Evolutionary conservation across 2,113 vertebrate genomes (phyloP).

Genomic region (Dunckerocampus dactyliophorus): DNA sequence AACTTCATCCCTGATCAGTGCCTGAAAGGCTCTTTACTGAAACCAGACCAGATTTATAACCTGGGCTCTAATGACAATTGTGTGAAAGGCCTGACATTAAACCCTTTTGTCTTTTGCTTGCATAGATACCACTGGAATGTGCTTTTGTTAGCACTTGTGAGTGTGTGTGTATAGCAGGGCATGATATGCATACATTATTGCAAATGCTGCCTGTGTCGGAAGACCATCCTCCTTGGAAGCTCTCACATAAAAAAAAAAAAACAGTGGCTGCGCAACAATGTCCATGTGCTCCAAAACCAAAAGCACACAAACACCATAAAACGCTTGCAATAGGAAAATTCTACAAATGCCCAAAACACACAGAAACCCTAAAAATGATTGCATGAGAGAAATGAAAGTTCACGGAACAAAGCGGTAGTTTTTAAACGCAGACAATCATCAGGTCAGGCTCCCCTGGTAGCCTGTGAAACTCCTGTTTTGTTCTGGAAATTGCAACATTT

Average conservation of each 20-base stretch:
- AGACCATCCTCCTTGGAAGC: conserved; percentile 56
- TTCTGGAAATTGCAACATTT: too few relatives aligned
- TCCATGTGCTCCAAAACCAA: not conserved
- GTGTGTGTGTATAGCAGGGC: conserved; percentile 36
- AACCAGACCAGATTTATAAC: conserved; percentile 52
- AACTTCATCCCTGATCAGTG: conserved; percentile 55
- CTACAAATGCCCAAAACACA: not conserved
- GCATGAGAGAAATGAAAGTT: too few relatives aligned
- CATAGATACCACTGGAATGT: conserved; percentile 69
- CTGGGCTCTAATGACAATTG: conserved; percentile 40
- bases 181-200: conserved; percentile 56
- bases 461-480: too few relatives aligned
- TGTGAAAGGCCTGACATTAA: conserved; percentile 55
- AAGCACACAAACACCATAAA: conserved; percentile 6
- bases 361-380: too few relatives aligned
- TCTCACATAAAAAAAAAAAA: conserved; percentile 15
- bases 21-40: conserved; percentile 38
- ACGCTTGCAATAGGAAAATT: not conserved
- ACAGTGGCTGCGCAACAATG: not conserved
- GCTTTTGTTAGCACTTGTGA: conserved; percentile 51
- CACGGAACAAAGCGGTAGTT: too few relatives aligned
- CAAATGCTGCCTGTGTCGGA: conserved; percentile 49
- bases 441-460: too few relatives aligned
- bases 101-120: conserved; percentile 64
- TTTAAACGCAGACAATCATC: too few relatives aligned